Evolutionary conservation across 2,113 vertebrate species (phyloP).

Genomic region (Orthonyx spaldingii): DNA sequence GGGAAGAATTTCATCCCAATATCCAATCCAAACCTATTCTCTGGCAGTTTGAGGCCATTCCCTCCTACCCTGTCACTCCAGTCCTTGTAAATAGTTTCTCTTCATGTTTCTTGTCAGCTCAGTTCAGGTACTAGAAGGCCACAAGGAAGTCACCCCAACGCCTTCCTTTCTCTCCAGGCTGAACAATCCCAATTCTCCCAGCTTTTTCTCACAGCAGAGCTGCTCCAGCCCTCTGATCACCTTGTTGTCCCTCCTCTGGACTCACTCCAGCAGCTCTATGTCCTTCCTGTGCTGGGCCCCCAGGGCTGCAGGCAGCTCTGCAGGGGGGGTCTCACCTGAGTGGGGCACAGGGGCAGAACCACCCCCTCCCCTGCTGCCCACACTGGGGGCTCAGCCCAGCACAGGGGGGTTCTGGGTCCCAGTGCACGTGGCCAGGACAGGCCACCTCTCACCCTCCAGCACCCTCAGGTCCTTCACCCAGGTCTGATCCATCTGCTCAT

Average conservation of each 20-base stretch:
- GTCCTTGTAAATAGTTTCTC: not conserved
- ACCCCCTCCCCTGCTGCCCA: not conserved
- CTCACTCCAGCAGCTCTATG: accelerated
- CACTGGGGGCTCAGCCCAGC: not conserved
- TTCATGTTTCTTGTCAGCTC: not conserved
- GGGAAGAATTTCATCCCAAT: not conserved
- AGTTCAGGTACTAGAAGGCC: not conserved
- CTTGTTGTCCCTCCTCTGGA: not conserved
- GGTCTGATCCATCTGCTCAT: not conserved
- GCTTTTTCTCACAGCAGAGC: not conserved
- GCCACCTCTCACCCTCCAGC: not conserved
- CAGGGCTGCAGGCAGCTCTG: not conserved
- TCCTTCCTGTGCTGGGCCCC: not conserved
- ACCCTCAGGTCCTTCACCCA: not conserved
- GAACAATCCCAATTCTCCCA: not conserved
- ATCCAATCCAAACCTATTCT: not conserved
- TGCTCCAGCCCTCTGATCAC: not conserved
- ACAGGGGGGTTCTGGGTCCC: not conserved
- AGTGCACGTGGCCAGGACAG: accelerated
- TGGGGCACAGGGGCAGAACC: not conserved
- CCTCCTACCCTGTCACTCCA: not conserved
- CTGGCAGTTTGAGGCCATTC: not conserved
- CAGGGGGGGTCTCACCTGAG: not conserved
- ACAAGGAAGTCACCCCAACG: not conserved
- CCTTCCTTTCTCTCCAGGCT: not conserved